phyloP scores from a whole-genome alignment of 2,113 vertebrate species.

The Mola mola region DNA sequence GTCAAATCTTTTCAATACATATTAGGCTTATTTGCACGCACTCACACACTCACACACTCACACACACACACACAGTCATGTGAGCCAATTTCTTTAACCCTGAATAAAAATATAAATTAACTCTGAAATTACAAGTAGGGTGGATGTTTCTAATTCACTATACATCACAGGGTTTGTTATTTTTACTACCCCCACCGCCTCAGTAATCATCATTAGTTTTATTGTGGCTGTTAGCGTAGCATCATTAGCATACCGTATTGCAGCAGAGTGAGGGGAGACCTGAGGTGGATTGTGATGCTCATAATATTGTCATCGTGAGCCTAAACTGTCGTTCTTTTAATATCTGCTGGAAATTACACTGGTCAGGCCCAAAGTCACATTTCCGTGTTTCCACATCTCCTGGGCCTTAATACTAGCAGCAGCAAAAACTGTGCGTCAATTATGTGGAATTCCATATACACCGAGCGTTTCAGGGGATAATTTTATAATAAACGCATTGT shows the following conservation, averaged over 20 bases:
- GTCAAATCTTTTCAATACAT: slow-evolving; percentile 4
- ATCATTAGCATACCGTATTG: slow-evolving; percentile 63
- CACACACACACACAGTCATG: slow-evolving; percentile 5
- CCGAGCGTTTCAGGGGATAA: background rate
- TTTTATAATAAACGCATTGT: slow-evolving; percentile 7
- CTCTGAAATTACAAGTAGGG: slow-evolving; percentile 35
- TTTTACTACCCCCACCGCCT: slow-evolving; percentile 34
- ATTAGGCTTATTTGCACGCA: slow-evolving; percentile 8
- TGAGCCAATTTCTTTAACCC: slow-evolving; percentile 24
- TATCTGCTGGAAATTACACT: slow-evolving; percentile 53
- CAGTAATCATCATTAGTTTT: slow-evolving; percentile 64
- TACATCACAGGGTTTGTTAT: slow-evolving; percentile 56
- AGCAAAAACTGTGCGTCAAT: slow-evolving; percentile 30
- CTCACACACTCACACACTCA: slow-evolving; percentile 7
- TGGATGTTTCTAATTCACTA: slow-evolving; percentile 47
- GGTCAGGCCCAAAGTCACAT: slow-evolving; percentile 42
- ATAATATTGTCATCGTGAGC: slow-evolving; percentile 33
- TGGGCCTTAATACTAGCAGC: slow-evolving; percentile 35
- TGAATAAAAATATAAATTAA: slow-evolving; percentile 37
- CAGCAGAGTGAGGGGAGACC: slow-evolving; percentile 40
- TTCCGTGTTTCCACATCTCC: slow-evolving; percentile 50
- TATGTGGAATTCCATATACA: slow-evolving; percentile 15
- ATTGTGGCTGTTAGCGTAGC: slow-evolving; percentile 56
- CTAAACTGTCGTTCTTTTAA: slow-evolving; percentile 60
- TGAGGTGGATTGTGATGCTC: slow-evolving; percentile 33